Conservation (phyloP, 2,888 invertebrate genomes). For the Dexiosoma caninum region DNA sequence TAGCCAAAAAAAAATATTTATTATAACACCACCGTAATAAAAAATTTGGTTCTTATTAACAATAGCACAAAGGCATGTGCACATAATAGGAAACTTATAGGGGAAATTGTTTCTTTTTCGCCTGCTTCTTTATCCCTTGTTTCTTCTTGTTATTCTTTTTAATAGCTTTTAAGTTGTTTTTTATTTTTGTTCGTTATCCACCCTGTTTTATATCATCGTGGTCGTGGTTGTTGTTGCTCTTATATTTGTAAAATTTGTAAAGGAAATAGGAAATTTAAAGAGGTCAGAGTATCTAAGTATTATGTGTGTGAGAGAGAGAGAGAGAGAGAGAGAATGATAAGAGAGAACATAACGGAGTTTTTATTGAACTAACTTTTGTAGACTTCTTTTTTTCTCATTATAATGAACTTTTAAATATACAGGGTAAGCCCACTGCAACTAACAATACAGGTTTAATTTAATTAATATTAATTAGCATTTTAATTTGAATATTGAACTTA, state of each 20-base stretch:
- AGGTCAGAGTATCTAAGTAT: conserved; percentile 50
- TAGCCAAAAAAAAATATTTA: neutral
- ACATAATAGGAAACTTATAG: neutral
- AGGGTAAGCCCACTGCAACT: too few species aligned
- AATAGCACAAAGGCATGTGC: too few species aligned
- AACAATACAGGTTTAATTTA: too few species aligned
- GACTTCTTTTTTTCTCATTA: conserved; percentile 10
- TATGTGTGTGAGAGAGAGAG: too few species aligned
- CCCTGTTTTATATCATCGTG: conserved; percentile 14
- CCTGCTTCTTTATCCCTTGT: conserved; percentile 2
- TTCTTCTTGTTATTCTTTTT: too few species aligned
- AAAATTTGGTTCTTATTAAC: neutral
- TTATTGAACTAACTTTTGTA: neutral
- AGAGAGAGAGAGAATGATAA: too few species aligned
- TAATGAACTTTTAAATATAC: neutral
- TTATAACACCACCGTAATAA: neutral
- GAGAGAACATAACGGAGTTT: conserved; percentile 39
- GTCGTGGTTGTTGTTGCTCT: conserved; percentile 2
- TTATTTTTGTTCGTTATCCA: conserved; percentile 36
- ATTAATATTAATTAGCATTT: neutral
- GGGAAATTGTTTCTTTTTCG: conserved; percentile 23
- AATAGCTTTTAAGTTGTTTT: neutral
- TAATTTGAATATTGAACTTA: too few species aligned
- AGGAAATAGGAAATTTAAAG: conserved; percentile 63
- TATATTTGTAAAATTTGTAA: conserved; percentile 33